phyloP scores from a whole-genome alignment of 2,888 invertebrate species.

The Lamellibrachia columna region DNA sequence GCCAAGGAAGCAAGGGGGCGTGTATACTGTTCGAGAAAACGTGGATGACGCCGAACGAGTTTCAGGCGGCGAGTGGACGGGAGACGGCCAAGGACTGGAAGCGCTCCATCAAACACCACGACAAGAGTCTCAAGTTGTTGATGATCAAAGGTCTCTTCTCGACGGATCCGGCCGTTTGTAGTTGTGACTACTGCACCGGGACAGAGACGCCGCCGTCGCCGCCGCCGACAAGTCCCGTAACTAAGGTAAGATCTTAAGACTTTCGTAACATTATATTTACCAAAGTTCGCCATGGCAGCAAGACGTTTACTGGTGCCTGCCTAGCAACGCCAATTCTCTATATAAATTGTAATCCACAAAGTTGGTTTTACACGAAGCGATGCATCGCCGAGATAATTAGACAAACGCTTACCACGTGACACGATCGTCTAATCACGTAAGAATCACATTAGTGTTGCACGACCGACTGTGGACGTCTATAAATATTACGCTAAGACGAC shows the following conservation, averaged over 20 bases:
- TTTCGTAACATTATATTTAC: background rate
- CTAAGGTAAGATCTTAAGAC: background rate
- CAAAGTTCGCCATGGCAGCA: background rate
- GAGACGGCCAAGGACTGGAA: background rate
- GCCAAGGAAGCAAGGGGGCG: too few relatives aligned
- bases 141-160: constrained; percentile 66
- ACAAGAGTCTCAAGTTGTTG: constrained; percentile 53
- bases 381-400: too few relatives aligned
- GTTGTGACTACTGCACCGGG: constrained; percentile 50
- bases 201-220: background rate
- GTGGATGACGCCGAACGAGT: constrained; percentile 1
- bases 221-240: background rate
- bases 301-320: background rate
- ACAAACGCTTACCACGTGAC: too few relatives aligned
- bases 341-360: background rate
- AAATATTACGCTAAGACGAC: background rate
- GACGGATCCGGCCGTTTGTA: constrained; percentile 65
- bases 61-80: background rate
- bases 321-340: background rate
- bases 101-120: too few relatives aligned
- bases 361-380: background rate
- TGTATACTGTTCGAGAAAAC: background rate
- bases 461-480: background rate
- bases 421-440: too few relatives aligned
- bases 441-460: background rate